Percentiles rank a stretch among this genome's conserved stretches.
These are phyloP conservation scores for Lampris megalopsis DNA, from an alignment of 2,113 vertebrate species.

Conservation along the genomic window DNA sequence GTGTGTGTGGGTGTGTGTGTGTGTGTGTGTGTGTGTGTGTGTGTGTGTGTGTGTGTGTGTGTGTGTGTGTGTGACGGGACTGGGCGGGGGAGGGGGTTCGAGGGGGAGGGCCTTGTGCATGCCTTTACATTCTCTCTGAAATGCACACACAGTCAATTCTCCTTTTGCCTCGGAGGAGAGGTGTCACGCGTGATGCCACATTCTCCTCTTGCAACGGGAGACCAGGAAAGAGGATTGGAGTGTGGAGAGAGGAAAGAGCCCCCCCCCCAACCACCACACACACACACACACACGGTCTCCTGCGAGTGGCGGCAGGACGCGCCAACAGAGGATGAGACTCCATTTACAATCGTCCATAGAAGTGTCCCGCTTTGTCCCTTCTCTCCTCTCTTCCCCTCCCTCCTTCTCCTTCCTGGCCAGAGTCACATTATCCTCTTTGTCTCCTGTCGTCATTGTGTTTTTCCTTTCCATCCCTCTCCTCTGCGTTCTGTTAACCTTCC, in stretches of 20 bases:
- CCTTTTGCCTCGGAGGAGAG: slow-evolving; percentile 53
- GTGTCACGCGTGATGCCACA: slow-evolving; percentile 58
- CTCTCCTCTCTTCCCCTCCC: neutral
- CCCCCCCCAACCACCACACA: neutral
- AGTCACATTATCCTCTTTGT: slow-evolving; percentile 34
- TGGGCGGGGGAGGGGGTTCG: slow-evolving; percentile 16
- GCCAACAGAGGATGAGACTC: slow-evolving; percentile 29
- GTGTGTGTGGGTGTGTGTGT: too few species aligned
- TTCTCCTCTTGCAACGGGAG: slow-evolving; percentile 59
- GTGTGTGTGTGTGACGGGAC: slow-evolving; percentile 4
- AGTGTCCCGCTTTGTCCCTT: neutral
- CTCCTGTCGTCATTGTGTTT: slow-evolving; percentile 33
- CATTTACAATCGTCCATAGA: slow-evolving; percentile 35
- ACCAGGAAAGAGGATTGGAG: slow-evolving; percentile 73
- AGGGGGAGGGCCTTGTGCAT: slow-evolving; percentile 4
- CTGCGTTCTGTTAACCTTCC: slow-evolving; percentile 62
- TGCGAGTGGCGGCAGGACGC: slow-evolving; percentile 33
- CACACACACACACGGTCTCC: neutral
- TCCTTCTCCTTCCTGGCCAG: slow-evolving; percentile 13
- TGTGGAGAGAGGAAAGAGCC: slow-evolving; percentile 40
- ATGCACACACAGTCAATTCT: slow-evolving; percentile 14
- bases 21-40: too few species aligned
- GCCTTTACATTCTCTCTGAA: slow-evolving; percentile 30
- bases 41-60: too few species aligned
- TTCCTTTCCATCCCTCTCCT: slow-evolving; percentile 47